A percentile compares a stretch with the other conserved stretches of the same genome.
Conservation (phyloP, 2,113 vertebrate genomes). For the Ardeotis arabs region DNA sequence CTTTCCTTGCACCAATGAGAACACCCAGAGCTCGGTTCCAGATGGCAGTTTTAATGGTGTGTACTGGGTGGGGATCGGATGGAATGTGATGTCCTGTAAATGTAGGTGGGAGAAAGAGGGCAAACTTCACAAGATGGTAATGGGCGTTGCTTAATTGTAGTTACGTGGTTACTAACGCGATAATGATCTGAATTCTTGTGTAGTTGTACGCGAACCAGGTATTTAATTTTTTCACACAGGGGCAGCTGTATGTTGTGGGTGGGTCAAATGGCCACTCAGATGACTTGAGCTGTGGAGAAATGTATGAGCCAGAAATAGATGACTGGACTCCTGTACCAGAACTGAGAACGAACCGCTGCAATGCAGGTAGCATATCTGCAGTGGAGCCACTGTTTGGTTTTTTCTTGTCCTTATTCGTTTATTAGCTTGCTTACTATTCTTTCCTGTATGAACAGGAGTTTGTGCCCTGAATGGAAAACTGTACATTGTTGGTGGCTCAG, state of each 20-base stretch:
- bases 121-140: not conserved
- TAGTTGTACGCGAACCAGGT: not conserved
- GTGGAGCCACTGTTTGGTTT: fast-evolving
- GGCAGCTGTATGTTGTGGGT: constrained; percentile 94
- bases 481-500: constrained; percentile 94
- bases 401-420: not conserved
- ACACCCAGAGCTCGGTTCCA: constrained; percentile 97
- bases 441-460: constrained; percentile 79
- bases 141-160: not conserved
- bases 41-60: constrained; percentile 96
- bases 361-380: constrained; percentile 82
- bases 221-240: constrained; percentile 69
- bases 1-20: constrained; percentile 94
- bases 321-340: constrained; percentile 94
- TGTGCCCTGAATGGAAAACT: constrained; percentile 92
- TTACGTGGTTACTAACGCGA: fast-evolving
- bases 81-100: not conserved
- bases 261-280: constrained; percentile 97
- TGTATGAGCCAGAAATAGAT: constrained; percentile 87
- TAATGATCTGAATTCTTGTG: fast-evolving
- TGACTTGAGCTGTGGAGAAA: constrained; percentile 95
- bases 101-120: not conserved
- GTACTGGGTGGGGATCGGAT: not conserved
- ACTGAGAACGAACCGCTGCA: constrained; percentile 95
- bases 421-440: not conserved